These are phyloP conservation scores for Sebastes oblongus DNA, from an alignment of 2,797 vertebrate species.

Conservation along the genomic window DNA sequence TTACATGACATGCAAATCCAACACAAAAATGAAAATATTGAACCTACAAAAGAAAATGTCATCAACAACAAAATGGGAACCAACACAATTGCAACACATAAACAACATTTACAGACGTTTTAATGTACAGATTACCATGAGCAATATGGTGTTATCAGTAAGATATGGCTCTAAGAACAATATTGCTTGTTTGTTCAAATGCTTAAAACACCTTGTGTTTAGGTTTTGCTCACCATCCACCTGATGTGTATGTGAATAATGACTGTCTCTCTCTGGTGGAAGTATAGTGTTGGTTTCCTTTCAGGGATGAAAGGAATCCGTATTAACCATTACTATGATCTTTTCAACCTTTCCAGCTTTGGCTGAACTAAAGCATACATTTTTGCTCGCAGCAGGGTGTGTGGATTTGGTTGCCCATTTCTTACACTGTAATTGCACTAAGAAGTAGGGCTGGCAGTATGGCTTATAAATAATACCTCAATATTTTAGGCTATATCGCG, in stretches of 20 bases:
- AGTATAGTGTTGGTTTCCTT: neutral
- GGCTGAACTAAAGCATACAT: neutral
- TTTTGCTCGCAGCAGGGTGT: neutral
- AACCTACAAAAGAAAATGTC: neutral
- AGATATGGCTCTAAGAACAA: neutral
- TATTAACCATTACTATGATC: neutral
- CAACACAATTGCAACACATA: neutral
- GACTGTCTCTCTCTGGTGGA: neutral
- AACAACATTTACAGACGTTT: neutral
- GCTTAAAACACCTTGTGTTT: neutral
- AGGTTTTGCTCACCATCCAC: neutral
- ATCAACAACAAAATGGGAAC: neutral
- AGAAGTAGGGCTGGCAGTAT: neutral
- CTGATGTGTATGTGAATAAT: neutral
- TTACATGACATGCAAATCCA: slow-evolving; percentile 6
- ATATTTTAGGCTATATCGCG: too few relatives aligned
- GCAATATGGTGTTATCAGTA: neutral
- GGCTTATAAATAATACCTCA: too few relatives aligned
- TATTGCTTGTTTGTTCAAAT: neutral
- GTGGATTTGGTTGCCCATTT: neutral
- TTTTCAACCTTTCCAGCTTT: neutral
- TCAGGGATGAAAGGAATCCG: neutral
- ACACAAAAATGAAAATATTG: neutral
- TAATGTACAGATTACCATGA: neutral
- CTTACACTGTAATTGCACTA: neutral